These are phyloP conservation scores for Coregonus clupeaformis DNA, from an alignment of 2,113 vertebrate genomes.

Conservation along the genomic window DNA sequence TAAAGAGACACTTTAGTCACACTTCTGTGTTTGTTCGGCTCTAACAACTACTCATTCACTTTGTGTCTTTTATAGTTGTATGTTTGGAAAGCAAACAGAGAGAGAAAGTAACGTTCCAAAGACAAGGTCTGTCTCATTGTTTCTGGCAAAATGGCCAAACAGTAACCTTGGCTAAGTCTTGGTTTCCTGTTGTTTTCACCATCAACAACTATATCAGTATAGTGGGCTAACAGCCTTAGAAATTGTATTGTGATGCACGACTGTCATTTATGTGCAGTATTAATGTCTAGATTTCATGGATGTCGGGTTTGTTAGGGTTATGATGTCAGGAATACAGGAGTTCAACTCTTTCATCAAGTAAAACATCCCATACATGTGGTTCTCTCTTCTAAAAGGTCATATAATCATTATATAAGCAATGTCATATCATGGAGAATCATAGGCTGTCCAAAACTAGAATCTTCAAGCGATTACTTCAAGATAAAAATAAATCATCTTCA, in stretches of 20 bases:
- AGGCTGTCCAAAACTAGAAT: too few relatives aligned
- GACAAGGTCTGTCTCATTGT: background rate
- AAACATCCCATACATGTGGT: too few relatives aligned
- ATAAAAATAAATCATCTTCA: background rate
- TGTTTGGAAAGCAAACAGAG: background rate
- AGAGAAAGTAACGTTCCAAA: background rate
- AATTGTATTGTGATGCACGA: background rate
- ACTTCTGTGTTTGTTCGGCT: background rate
- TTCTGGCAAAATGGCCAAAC: background rate
- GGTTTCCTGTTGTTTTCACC: background rate
- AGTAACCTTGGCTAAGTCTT: background rate
- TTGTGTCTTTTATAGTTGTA: background rate
- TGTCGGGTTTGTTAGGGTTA: too few relatives aligned
- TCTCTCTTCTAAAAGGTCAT: too few relatives aligned
- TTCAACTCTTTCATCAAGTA: too few relatives aligned
- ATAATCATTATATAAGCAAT: too few relatives aligned
- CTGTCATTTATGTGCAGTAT: too few relatives aligned
- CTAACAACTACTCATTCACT: background rate
- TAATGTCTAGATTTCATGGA: too few relatives aligned
- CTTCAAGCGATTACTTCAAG: background rate
- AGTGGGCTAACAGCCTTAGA: background rate
- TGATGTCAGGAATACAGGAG: too few relatives aligned
- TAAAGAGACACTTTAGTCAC: constrained; percentile 9
- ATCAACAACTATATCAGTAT: background rate
- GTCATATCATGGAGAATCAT: too few relatives aligned